Conservation (phyloP, 2,113 vertebrate species). For the Carollia perspicillata region DNA sequence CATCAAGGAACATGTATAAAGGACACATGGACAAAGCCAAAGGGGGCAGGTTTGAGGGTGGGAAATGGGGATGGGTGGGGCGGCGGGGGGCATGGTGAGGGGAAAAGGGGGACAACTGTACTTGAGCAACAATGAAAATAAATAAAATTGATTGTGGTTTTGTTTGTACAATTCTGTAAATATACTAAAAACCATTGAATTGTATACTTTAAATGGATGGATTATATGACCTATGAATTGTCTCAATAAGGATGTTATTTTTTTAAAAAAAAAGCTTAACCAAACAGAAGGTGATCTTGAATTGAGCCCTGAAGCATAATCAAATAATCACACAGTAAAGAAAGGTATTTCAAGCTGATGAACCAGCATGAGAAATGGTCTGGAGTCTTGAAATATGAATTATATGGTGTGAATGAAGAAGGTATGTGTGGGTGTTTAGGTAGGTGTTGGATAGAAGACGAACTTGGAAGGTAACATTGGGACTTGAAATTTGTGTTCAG, state of each 20-base stretch:
- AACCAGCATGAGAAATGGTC: background rate
- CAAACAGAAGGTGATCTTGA: slow-evolving; percentile 10
- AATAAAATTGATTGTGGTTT: background rate
- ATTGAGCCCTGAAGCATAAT: background rate
- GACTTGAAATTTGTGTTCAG: background rate
- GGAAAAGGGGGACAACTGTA: too few relatives aligned
- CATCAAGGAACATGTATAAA: too few relatives aligned
- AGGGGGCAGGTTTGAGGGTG: too few relatives aligned
- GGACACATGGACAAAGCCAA: too few relatives aligned
- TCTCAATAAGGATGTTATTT: background rate
- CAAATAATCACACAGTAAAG: slow-evolving; percentile 12
- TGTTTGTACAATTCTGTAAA: background rate
- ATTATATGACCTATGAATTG: background rate
- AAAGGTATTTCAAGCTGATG: background rate
- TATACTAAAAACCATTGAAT: slow-evolving; percentile 1
- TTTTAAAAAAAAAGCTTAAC: background rate
- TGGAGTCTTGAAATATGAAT: background rate
- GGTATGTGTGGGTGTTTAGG: background rate
- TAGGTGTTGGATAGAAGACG: background rate
- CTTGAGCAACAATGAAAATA: too few relatives aligned
- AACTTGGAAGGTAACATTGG: background rate
- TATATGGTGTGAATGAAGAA: background rate
- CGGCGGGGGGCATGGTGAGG: too few relatives aligned
- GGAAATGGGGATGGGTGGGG: too few relatives aligned
- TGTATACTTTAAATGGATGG: background rate